These are phyloP conservation scores for Tangara arthus DNA, from an alignment of 2,797 vertebrate species.

Conservation along the genomic window DNA sequence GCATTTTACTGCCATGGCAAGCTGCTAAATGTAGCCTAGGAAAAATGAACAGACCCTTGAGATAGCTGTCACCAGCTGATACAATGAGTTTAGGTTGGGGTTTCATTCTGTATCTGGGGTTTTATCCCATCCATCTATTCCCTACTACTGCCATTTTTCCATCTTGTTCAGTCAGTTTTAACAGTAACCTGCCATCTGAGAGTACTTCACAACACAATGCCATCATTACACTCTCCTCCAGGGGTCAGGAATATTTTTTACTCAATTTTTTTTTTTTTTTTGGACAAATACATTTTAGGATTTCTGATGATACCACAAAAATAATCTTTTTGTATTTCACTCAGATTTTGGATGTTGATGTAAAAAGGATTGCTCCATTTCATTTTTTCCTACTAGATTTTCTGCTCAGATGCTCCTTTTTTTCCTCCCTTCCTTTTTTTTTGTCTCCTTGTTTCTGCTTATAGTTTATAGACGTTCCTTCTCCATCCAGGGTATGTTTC, in stretches of 20 bases:
- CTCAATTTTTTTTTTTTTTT: background rate
- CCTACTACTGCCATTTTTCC: background rate
- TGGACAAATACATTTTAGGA: background rate
- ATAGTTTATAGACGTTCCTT: background rate
- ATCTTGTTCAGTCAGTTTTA: background rate
- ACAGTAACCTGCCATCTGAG: background rate
- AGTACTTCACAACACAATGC: background rate
- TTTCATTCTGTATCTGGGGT: background rate
- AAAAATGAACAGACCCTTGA: background rate
- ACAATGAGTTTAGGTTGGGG: background rate
- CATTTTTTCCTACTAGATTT: background rate
- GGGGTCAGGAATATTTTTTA: background rate
- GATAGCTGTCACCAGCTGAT: background rate
- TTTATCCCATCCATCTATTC: constrained; percentile 14
- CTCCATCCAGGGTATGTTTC: background rate
- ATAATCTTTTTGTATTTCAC: background rate
- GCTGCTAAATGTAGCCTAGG: background rate
- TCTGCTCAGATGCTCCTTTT: background rate
- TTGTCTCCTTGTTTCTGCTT: background rate
- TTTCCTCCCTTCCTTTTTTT: rapidly evolving
- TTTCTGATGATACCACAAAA: background rate
- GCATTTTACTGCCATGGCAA: background rate
- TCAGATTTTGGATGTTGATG: background rate
- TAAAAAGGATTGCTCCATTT: background rate
- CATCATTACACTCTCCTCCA: background rate